Base-by-base conservation (phyloP, 2,888 invertebrate species). In the Ecliptopera silaceata region DNA sequence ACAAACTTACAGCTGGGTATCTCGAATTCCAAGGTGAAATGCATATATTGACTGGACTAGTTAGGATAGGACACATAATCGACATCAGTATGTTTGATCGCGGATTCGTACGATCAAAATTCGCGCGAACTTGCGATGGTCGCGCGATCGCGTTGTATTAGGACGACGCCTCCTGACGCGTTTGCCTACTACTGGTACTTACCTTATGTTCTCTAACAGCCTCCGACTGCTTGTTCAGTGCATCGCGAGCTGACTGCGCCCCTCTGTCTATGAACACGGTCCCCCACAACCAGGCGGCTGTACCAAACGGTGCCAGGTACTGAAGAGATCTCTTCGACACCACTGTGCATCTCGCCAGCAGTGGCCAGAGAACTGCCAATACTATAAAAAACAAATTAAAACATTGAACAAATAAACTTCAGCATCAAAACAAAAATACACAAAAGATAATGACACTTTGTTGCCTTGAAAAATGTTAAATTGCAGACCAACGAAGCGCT, bases 281-380 rank as follows among this genome's bases (percentile, higher is more conserved):
- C 32, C 97, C 97, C 94, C 96, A 97, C 52, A 98, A 90, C 95
- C 96, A 97, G 3, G 95, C 93, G 0, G 96, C 96, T 4, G 96
- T 80, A 5, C 97, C 98, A 76, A 98, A 97, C 1, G 97, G 95
- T 64, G 96, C 95, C 44, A 95, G 84, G 79, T 95, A 97, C 64
- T 96, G 93, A 43, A 98, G 91, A 68, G 96, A 96, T 66, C 94
- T 95, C 84, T 98, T 98, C 1, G 97, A 94, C 43, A 98, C 94
- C 58, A 96, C 95, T 1, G 96, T 95, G 67, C 96, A 95, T 22
- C 95, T 93, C 41, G 95, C 94, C 89, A 97, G 94, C 18, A 95
- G 87, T 4, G 97, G 96, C 97, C 97, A 97, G 41, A 97, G 86
- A 70, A 95, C 93, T n/a, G 95, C 94, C 63, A 96, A 79, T 52